A percentile compares a stretch with the other conserved stretches of the same genome.
phyloP scores from a whole-genome alignment of 2,113 vertebrate genomes.

The Hyperopisus bebe region DNA sequence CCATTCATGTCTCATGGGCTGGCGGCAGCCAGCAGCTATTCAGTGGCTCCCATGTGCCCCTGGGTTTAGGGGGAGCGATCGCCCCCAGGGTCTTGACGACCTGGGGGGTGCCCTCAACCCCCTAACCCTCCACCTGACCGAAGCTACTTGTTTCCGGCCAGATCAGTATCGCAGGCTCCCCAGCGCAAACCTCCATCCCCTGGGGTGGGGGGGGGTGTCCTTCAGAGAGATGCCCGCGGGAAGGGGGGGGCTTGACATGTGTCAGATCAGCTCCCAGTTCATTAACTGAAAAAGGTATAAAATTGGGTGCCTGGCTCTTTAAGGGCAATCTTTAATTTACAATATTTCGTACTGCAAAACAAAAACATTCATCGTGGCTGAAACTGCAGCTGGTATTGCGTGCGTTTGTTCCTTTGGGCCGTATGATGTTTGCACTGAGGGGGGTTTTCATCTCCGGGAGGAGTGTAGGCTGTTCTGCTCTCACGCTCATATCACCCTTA shows the following conservation, averaged over 20 bases:
- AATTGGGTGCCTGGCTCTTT: not conserved
- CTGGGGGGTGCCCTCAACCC: not conserved
- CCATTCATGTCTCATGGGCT: not conserved
- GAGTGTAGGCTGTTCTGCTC: not conserved
- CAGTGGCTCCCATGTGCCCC: no score
- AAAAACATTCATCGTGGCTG: not conserved
- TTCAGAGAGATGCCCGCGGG: not conserved
- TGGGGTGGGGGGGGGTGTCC: not conserved
- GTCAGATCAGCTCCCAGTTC: not conserved
- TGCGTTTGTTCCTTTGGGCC: not conserved
- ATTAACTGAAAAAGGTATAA: not conserved
- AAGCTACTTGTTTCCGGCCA: not conserved
- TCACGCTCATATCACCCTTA: not conserved
- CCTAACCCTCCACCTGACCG: not conserved
- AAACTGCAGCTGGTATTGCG: not conserved
- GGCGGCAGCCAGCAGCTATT: not conserved
- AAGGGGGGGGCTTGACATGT: not conserved
- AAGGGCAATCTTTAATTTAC: not conserved
- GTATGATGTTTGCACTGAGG: not conserved
- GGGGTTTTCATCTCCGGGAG: not conserved
- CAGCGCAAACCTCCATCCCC: not conserved
- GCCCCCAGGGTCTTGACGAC: not conserved
- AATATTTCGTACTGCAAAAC: not conserved
- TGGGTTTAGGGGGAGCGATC: no score
- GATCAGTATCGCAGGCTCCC: not conserved